Evolutionary conservation across 2,797 vertebrate genomes (phyloP).

Genomic region (Sphenodon punctatus): DNA sequence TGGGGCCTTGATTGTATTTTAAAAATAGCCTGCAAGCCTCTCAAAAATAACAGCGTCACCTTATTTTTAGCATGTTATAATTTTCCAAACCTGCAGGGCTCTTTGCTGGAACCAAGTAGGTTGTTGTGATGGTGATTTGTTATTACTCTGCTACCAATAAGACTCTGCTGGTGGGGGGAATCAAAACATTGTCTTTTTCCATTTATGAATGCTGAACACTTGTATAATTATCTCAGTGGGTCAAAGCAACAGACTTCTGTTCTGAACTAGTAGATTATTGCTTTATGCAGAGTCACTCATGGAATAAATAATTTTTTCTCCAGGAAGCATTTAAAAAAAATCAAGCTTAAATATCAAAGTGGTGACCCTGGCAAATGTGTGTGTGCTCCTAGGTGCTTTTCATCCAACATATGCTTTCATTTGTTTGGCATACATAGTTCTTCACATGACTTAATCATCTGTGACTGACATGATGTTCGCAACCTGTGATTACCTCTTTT

Average conservation of each 20-base stretch:
- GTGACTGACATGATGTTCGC: not conserved
- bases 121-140: not conserved
- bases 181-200: not conserved
- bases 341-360: slow-evolving; percentile 16
- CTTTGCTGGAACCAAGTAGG: not conserved
- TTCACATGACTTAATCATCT: not conserved
- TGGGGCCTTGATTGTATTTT: not conserved
- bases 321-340: too few species aligned
- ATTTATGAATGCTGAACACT: not conserved
- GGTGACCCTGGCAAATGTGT: not conserved
- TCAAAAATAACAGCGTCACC: not conserved
- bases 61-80: not conserved
- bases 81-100: not conserved
- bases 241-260: not conserved
- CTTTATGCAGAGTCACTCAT: slow-evolving; percentile 17
- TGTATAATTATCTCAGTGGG: not conserved
- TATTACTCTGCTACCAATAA: not conserved
- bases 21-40: not conserved
- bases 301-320: slow-evolving; percentile 25
- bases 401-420: not conserved
- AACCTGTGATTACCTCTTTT: not conserved
- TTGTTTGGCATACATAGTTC: slow-evolving; percentile 12
- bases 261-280: not conserved
- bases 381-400: not conserved
- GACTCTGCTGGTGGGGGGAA: not conserved